Conservation (phyloP, 2,888 invertebrate genomes). For the Drosophila gaucha region DNA sequence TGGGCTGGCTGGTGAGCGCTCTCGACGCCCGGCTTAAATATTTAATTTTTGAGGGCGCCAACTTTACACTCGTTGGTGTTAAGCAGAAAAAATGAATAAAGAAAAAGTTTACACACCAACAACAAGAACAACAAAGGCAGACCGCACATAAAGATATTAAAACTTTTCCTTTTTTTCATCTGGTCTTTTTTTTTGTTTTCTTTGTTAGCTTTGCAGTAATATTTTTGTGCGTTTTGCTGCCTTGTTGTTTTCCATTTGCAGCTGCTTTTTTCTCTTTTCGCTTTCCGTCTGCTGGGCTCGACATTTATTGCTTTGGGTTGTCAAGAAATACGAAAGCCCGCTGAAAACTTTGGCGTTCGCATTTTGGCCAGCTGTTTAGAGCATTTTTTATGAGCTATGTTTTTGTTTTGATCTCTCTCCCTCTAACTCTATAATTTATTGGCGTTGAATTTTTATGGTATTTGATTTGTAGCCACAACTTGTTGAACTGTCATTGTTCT, state of each 20-base stretch:
- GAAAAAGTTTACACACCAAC: constrained; percentile 33
- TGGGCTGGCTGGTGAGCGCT: constrained; percentile 7
- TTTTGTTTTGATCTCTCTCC: constrained; percentile 51
- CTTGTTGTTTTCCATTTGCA: constrained; percentile 63
- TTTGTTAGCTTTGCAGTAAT: constrained; percentile 22
- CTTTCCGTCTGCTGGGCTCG: constrained; percentile 45
- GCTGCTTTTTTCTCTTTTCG: constrained; percentile 52
- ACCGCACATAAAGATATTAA: constrained; percentile 77
- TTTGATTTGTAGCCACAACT: constrained; percentile 45
- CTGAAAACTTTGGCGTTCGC: constrained; percentile 54
- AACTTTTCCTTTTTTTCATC: constrained; percentile 54
- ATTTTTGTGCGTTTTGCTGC: constrained; percentile 33
- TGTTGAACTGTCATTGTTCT: constrained; percentile 20
- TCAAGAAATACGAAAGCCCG: constrained; percentile 49
- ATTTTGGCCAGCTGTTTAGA: constrained; percentile 45
- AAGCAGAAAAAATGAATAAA: constrained; percentile 42
- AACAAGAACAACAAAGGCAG: constrained; percentile 24
- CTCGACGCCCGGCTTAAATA: constrained; percentile 62
- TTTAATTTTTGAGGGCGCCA: constrained; percentile 62
- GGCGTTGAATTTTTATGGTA: constrained; percentile 37
- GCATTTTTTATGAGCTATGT: constrained; percentile 66
- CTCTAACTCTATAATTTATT: constrained; percentile 53
- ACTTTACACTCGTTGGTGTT: constrained; percentile 63
- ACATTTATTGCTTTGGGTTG: constrained; percentile 75
- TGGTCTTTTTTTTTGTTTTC: constrained; percentile 7